Evolutionary conservation across 2,888 invertebrate species (phyloP).

Genomic region (Colletes collaris): DNA sequence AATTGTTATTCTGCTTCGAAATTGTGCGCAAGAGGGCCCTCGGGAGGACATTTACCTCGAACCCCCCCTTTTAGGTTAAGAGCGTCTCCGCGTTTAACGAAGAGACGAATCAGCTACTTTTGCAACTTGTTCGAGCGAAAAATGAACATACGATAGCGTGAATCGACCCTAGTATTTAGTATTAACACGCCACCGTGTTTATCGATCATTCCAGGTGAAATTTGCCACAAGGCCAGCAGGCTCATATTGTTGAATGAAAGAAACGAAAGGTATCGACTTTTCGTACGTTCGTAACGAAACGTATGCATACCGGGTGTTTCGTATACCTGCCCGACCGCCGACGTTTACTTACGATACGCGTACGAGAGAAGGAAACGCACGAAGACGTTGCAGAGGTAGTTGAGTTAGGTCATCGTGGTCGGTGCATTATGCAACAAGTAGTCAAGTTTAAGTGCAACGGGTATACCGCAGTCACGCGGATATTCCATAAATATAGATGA

Average conservation of each 20-base stretch:
- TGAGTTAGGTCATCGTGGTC: slow-evolving; percentile 48
- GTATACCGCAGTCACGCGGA: slow-evolving; percentile 17
- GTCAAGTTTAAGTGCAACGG: slow-evolving; percentile 52
- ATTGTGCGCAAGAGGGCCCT: no score
- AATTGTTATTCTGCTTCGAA: no score
- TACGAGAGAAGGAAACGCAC: neutral
- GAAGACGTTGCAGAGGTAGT: slow-evolving; percentile 38
- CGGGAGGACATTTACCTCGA: no score
- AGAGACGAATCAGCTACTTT: neutral
- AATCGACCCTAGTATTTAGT: slow-evolving; percentile 36
- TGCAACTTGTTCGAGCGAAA: slow-evolving; percentile 1
- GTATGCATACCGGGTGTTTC: slow-evolving; percentile 2
- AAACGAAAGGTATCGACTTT: slow-evolving; percentile 49
- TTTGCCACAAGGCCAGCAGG: slow-evolving; percentile 55
- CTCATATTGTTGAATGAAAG: slow-evolving; percentile 59
- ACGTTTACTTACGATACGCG: neutral
- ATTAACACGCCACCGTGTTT: slow-evolving; percentile 46
- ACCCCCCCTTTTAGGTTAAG: no score
- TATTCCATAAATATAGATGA: slow-evolving; percentile 20
- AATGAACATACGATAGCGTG: slow-evolving; percentile 16
- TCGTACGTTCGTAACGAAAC: neutral
- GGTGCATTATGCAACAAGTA: slow-evolving; percentile 74
- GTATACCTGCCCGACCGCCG: neutral
- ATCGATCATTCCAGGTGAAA: slow-evolving; percentile 62
- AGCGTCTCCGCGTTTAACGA: neutral